Evolutionary conservation across 92 coral and sea anemone species (phyloP), one percentile per base, ranked within the genome.

Genomic region (Heteractis magnifica): DNA sequence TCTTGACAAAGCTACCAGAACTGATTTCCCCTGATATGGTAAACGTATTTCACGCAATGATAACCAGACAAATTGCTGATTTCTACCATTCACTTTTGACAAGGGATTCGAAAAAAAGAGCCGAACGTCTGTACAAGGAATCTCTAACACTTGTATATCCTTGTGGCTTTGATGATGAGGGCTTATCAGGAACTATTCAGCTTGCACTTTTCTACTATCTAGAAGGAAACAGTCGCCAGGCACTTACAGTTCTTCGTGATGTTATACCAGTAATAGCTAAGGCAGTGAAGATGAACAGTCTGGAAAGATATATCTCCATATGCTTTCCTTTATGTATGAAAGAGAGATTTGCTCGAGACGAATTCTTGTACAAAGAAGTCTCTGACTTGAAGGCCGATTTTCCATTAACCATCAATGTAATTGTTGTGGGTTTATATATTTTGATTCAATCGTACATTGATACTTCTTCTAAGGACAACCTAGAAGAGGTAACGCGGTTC

Each of bases 181-280:
- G 52, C 20, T 74, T 74, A 19, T 74, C 78, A 74, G 78, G 78
- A 49, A 74, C n/a, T 49, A 49, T 74, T 74, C 78, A 74, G 78
- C 78, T 74, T 74, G 78, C 78, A 74, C 78, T 74, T 18, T 74
- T 74, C 55, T 74, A 49, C 56, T 74, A 74, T n/a, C 23, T 74
- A 10, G 78, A 74, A 74, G 78, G 78, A 14, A 15, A 74, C 78
- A 74, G 10, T 49, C 56, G 2, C 56, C 78, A 49, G 78, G 78
- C 78, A 74, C 78, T 74, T 74, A 74, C 78, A 74, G 78, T 74
- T 74, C 78, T 74, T 74, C 78, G 26, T 74, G 78, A 49, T 9
- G 20, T 49, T 14, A 11, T 74, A 44, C 78, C 78, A 74, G 13
- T 49, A 15, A 74, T 74, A 16, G 14, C 13, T 16, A 74, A 74